These are phyloP conservation scores for Agapornis roseicollis DNA, from an alignment of 2,113 vertebrate species.

Conservation along the genomic window DNA sequence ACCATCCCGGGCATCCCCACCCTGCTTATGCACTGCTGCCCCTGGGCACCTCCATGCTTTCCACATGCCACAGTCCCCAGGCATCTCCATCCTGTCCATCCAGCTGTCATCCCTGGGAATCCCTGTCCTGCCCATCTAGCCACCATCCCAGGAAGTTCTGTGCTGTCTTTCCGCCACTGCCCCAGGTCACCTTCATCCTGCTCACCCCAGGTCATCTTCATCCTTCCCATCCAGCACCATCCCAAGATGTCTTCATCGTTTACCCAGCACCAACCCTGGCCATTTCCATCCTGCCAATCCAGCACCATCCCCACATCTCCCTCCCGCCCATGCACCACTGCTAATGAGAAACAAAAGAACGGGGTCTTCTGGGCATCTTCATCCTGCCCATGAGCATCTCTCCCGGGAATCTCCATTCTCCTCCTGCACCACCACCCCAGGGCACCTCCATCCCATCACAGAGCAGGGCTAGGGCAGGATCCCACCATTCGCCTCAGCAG, in stretches of 20 bases:
- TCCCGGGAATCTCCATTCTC: neutral
- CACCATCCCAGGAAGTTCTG: neutral
- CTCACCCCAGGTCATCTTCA: neutral
- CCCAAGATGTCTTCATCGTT: neutral
- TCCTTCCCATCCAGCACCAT: neutral
- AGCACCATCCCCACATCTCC: too few relatives aligned
- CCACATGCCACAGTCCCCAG: fast-evolving
- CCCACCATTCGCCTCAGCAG: neutral
- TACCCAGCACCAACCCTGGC: neutral
- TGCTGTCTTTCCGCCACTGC: neutral
- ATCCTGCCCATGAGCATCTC: neutral
- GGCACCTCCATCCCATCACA: neutral
- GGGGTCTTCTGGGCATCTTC: neutral
- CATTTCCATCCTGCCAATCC: neutral
- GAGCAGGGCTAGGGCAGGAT: neutral
- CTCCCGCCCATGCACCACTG: neutral
- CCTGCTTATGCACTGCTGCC: neutral
- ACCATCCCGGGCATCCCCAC: too few relatives aligned
- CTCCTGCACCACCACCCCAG: neutral
- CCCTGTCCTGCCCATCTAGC: neutral
- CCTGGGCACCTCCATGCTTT: neutral
- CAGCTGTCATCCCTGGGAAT: neutral
- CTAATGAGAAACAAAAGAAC: neutral
- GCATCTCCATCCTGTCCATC: fast-evolving
- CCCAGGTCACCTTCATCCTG: neutral